Evolutionary conservation across 64 coral and sea anemone species (phyloP).

Genomic region (Stylophora pistillata): DNA sequence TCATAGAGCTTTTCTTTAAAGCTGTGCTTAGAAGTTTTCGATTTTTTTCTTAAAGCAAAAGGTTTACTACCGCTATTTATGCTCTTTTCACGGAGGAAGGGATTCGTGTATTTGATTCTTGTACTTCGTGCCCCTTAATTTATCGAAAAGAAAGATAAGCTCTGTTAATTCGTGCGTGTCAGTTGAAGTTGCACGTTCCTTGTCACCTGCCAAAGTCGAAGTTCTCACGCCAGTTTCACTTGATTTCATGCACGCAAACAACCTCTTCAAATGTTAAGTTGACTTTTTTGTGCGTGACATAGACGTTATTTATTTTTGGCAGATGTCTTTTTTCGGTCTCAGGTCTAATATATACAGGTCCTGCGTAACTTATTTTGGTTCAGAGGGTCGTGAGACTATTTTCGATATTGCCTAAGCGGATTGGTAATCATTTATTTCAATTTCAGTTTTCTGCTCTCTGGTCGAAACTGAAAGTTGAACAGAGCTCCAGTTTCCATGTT

Average conservation of each 20-base stretch:
- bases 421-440: conserved; percentile 3
- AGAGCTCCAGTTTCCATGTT: background rate
- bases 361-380: background rate
- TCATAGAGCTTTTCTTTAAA: background rate
- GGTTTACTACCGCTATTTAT: background rate
- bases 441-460: background rate
- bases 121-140: background rate
- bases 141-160: background rate
- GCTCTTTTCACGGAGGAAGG: background rate
- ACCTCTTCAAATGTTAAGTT: background rate
- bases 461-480: conserved; percentile 4
- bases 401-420: background rate
- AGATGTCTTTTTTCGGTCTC: background rate
- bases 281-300: conserved; percentile 17
- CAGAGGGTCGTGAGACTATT: background rate
- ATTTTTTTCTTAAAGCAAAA: background rate
- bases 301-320: conserved; percentile 4
- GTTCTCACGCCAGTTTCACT: conserved; percentile 27
- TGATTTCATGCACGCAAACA: background rate
- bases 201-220: conserved; percentile 5
- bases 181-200: background rate
- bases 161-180: background rate
- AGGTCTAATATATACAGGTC: conserved; percentile 12
- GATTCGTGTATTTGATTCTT: background rate
- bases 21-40: background rate